These are phyloP conservation scores for Choristoneura rosaceana DNA, from an alignment of 2,888 invertebrate genomes.

Conservation along the genomic window DNA sequence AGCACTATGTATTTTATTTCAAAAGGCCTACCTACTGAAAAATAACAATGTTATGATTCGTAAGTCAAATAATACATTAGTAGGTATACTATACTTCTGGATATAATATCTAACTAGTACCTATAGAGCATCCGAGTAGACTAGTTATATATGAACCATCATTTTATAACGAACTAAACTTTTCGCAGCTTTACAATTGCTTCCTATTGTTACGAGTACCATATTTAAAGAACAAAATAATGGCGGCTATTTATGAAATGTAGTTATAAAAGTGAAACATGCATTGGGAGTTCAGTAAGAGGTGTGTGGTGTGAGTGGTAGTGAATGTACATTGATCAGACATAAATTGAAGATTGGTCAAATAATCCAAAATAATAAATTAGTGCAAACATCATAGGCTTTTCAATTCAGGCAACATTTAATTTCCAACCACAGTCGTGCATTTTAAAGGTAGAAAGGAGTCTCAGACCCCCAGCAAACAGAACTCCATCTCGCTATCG, in stretches of 20 bases:
- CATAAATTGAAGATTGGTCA: slow-evolving; percentile 50
- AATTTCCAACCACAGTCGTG: slow-evolving; percentile 74
- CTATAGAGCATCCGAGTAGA: neutral
- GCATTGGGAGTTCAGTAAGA: slow-evolving; percentile 62
- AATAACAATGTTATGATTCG: slow-evolving; percentile 8
- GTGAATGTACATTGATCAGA: slow-evolving; percentile 59
- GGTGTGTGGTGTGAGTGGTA: slow-evolving; percentile 52
- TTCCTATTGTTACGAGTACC: slow-evolving; percentile 3
- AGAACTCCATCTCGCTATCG: slow-evolving; percentile 31
- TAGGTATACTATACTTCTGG: neutral
- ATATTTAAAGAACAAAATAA: slow-evolving; percentile 18
- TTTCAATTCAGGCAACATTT: slow-evolving; percentile 71
- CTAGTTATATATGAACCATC: slow-evolving; percentile 12
- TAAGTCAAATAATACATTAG: neutral
- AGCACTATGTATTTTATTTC: slow-evolving; percentile 18
- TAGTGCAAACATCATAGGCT: slow-evolving; percentile 74
- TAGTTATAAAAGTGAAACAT: slow-evolving; percentile 64
- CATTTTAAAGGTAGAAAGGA: slow-evolving; percentile 55
- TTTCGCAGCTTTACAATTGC: slow-evolving; percentile 17
- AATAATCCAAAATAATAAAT: slow-evolving; percentile 52
- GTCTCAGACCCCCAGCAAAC: slow-evolving; percentile 46
- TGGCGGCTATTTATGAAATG: slow-evolving; percentile 44
- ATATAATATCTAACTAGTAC: slow-evolving; percentile 1
- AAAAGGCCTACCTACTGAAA: slow-evolving; percentile 32
- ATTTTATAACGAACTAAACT: neutral